Percentiles rank a stretch among this genome's conserved stretches.
Conservation (phyloP, 2,113 vertebrate genomes). For the Patagioenas fasciata region DNA sequence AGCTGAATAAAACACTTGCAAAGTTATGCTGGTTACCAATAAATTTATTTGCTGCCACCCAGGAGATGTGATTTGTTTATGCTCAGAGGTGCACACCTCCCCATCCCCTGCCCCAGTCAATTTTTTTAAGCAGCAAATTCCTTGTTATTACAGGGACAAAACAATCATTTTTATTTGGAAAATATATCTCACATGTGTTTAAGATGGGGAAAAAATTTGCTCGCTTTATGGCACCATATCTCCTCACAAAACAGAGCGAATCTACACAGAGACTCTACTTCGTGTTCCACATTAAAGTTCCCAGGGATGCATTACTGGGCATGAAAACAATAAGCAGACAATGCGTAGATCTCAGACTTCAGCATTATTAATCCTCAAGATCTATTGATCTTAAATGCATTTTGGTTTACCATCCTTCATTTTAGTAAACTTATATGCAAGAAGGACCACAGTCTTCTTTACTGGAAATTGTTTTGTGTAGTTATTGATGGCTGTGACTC, state of each 20-base stretch:
- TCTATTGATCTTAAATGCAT: not conserved
- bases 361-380: not conserved
- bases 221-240: not conserved
- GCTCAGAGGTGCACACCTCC: not conserved
- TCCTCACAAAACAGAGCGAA: not conserved
- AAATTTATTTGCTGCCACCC: not conserved
- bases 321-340: not conserved
- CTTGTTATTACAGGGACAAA: not conserved
- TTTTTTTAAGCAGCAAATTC: not conserved
- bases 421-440: not conserved
- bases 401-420: not conserved
- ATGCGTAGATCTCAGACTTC: not conserved
- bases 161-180: not conserved
- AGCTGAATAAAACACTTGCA: not conserved
- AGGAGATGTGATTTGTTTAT: not conserved
- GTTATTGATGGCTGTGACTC: not conserved
- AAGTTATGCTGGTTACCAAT: not conserved
- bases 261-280: not conserved
- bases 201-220: not conserved
- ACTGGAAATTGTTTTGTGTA: not conserved
- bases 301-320: not conserved
- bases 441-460: not conserved
- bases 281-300: not conserved
- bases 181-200: not conserved
- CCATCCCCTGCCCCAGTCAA: accelerated